Base-by-base conservation (phyloP, 2,797 vertebrate species). In the Coreius guichenoti region DNA sequence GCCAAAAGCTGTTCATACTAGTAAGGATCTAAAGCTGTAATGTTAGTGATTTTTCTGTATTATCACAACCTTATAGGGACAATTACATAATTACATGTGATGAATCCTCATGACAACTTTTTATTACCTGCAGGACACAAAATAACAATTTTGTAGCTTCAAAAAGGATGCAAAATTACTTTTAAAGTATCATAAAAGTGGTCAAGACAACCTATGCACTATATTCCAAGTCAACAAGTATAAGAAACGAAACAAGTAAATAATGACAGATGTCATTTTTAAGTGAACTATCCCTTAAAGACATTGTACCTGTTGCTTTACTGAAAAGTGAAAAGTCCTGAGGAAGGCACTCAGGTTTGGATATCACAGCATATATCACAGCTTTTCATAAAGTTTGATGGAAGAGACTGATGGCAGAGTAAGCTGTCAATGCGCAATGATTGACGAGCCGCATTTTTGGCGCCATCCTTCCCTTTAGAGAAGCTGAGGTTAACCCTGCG, bases 401-500 rank as follows among this genome's bases (percentile, higher is more conserved):
- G 2, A 72, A 23, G n/a, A 31, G 56, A 65, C 69, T 74, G 56
- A 65, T 21, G 19, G 4, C n/a, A 8, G 43, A 49, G 39, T 17
- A 33, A 65, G 56, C 43, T 65, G 65, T 75, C 26, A 47, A 7
- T 7, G 4, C 69, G 19, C 13, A 65, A 75, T 84, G 74, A 78
- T 49, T 74, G 81, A 23, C 14, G 19, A 29, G 26, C 19, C 17
- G 14, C 13, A 19, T 72, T 54, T 86, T 67, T 81, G 29, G 65
- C 39, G 13, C 54, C 36, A 73, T 73, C 33, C 19, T 72, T 19
- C 54, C 26, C 43, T 36, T 17, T 33, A 47, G 65, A 86, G 26
- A 21, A 56, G 2, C 45, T 61, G 61, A 69, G 81, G 81, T 88
- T 73, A 74, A 11, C 3, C 31, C 45, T 56, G 78, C 83, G 17